These are phyloP conservation scores for Chrysolophus pictus DNA, from an alignment of 2,797 vertebrate species.

Conservation along the genomic window DNA sequence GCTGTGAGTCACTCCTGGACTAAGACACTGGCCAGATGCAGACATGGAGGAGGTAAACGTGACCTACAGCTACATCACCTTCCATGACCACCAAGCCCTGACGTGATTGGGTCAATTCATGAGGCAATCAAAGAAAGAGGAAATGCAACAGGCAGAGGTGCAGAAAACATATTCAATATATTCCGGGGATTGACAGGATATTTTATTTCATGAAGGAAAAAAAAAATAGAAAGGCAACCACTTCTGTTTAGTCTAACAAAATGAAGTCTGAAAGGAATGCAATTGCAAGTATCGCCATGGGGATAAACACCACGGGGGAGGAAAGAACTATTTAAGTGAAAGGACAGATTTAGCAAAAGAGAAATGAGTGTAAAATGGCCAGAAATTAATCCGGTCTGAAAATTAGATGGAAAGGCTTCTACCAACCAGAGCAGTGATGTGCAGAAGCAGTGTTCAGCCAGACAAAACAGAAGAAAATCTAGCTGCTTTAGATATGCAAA, in stretches of 20 bases:
- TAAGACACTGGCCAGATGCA: background rate
- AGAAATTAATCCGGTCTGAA: background rate
- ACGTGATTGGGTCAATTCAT: background rate
- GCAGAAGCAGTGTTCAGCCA: background rate
- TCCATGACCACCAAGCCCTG: background rate
- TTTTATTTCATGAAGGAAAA: background rate
- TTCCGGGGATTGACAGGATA: background rate
- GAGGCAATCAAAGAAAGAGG: background rate
- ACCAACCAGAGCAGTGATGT: background rate
- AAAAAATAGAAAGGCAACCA: rapidly evolving
- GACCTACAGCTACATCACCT: background rate
- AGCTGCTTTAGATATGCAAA: background rate
- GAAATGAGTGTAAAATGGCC: background rate
- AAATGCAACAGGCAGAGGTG: background rate
- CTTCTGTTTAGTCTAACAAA: background rate
- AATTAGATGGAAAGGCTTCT: background rate
- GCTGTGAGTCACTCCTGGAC: background rate
- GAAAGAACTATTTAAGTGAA: background rate
- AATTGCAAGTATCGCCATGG: conserved; percentile 13
- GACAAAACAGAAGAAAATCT: background rate
- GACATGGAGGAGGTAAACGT: background rate
- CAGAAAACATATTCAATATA: background rate
- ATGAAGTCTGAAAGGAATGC: conserved; percentile 6
- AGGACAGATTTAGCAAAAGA: background rate
- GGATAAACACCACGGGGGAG: background rate